Conservation (phyloP, 2,888 invertebrate genomes). For the Lasioglossum vierecki region DNA sequence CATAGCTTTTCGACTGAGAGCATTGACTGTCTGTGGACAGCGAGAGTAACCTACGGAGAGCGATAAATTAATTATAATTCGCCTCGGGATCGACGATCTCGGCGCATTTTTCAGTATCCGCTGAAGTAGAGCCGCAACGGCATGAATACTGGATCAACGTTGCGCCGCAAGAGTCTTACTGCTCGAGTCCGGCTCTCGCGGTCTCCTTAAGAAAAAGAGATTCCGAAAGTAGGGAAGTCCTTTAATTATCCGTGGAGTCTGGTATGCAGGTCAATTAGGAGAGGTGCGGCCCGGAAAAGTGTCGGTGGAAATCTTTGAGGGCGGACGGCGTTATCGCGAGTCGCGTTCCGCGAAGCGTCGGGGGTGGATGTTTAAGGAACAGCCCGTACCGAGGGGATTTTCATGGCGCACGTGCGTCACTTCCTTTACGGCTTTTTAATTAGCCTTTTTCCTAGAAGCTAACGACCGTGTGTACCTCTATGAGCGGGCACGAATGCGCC, state of each 20-base stretch:
- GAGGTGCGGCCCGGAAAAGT: neutral
- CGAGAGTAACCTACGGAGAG: neutral
- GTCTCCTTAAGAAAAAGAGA: neutral
- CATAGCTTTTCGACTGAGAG: neutral
- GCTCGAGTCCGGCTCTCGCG: neutral
- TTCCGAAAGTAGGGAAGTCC: slow-evolving; percentile 10
- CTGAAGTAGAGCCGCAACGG: neutral
- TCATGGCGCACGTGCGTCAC: slow-evolving; percentile 65
- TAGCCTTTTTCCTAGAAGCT: slow-evolving; percentile 69
- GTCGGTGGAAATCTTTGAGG: slow-evolving; percentile 9
- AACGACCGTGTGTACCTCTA: slow-evolving; percentile 59
- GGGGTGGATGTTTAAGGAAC: slow-evolving; percentile 27
- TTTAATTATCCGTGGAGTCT: slow-evolving; percentile 1
- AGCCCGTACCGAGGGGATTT: slow-evolving; percentile 36
- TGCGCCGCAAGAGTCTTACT: neutral
- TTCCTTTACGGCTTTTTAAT: slow-evolving; percentile 75
- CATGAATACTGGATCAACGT: neutral
- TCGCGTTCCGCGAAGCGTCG: slow-evolving; percentile 3
- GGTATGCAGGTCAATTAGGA: slow-evolving; percentile 13
- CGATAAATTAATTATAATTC: neutral
- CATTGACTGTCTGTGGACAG: neutral
- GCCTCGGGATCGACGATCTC: neutral
- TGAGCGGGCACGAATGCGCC: neutral
- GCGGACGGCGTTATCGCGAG: neutral
- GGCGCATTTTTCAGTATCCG: neutral